Evolutionary conservation across 1,140 invertebrate genomes (phyloP).

Genomic region (Bombyx mandarina): DNA sequence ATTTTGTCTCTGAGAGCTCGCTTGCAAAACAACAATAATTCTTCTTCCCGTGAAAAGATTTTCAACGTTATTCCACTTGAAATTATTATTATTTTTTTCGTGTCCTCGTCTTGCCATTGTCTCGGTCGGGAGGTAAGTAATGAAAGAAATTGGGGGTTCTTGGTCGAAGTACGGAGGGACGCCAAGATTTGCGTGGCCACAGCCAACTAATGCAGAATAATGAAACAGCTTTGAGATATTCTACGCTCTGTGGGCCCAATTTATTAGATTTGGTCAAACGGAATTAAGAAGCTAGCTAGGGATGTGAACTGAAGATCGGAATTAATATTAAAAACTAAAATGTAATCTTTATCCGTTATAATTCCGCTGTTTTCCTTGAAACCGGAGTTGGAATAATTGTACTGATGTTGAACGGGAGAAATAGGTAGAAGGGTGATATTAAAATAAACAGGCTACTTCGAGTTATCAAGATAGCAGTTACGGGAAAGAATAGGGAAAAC

Average conservation of each 20-base stretch:
- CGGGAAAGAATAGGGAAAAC: background rate
- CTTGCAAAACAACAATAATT: conserved; percentile 71
- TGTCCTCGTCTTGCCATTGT: conserved; percentile 67
- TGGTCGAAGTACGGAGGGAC: conserved; percentile 38
- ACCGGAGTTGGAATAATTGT: no score
- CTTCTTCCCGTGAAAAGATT: conserved; percentile 68
- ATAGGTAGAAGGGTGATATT: no score
- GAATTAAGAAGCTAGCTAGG: conserved; percentile 32
- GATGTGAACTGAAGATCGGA: no score
- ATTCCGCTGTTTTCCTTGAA: no score
- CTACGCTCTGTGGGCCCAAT: conserved; percentile 40
- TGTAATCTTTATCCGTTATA: no score
- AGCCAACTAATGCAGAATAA: conserved; percentile 59
- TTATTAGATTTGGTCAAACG: conserved; percentile 57
- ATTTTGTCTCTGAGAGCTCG: conserved; percentile 66
- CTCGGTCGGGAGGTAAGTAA: conserved; percentile 66
- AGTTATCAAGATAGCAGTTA: no score
- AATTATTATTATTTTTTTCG: conserved; percentile 69
- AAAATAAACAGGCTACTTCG: no score
- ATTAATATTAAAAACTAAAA: no score
- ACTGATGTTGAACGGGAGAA: no score
- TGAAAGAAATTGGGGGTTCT: conserved; percentile 67
- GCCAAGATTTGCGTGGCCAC: conserved; percentile 62
- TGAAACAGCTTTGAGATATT: conserved; percentile 62
- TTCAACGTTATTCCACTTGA: conserved; percentile 70